phyloP scores from a whole-genome alignment of 2,888 invertebrate genomes.

The Parasteatoda lunata region DNA sequence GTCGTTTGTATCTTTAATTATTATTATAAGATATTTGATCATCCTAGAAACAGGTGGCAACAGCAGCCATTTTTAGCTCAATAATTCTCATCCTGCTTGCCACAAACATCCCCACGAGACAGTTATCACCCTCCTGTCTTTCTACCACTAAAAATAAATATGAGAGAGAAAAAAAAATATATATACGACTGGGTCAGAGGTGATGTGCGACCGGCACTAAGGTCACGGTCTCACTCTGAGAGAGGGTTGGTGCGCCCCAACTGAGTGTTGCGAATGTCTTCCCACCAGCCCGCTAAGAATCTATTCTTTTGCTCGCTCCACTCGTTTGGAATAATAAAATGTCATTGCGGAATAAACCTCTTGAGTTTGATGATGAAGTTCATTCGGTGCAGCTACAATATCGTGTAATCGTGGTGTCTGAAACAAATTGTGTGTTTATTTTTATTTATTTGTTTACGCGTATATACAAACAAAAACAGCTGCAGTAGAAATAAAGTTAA shows the following conservation, averaged over 20 bases:
- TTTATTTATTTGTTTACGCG: no score
- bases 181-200: conserved; percentile 56
- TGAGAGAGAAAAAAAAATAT: neutral
- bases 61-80: neutral
- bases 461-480: no score
- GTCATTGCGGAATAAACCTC: no score
- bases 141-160: conserved; percentile 32
- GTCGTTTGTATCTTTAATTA: no score
- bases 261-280: neutral
- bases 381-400: no score
- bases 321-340: no score
- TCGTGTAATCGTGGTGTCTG: no score
- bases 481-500: no score
- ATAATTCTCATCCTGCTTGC: conserved; percentile 42
- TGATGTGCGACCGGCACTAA: conserved; percentile 54
- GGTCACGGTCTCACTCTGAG: conserved; percentile 62
- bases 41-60: no score
- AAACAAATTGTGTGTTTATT: no score
- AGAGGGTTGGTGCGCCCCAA: neutral
- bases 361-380: no score
- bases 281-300: neutral
- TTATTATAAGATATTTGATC: no score
- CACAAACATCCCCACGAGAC: conserved; percentile 33
- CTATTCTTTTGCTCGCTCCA: neutral
- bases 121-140: neutral